Evolutionary conservation across 2,888 invertebrate species (phyloP), one percentile per base, ranked within the genome.

Genomic region (Nymphalis c-album): DNA sequence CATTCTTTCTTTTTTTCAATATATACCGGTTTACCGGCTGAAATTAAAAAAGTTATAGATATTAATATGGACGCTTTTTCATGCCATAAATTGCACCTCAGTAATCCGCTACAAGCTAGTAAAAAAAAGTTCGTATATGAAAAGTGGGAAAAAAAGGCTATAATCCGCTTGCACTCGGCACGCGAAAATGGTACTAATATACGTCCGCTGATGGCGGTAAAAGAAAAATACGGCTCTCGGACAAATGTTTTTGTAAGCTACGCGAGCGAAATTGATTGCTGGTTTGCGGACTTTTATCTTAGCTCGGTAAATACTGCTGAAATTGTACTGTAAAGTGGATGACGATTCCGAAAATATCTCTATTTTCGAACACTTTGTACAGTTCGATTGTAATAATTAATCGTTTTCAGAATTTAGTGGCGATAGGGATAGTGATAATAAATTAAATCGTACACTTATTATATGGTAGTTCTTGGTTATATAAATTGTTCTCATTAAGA

Each of bases 181-280:
- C 69, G 66, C 63, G 69, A 70, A 66, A 59, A 73, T 71, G 74
- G 74, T 74, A 73, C 70, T 74, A 78, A 80, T 77, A 81, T 76
- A 78, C 72, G 78, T 78, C 76, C 67, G 74, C 73, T 75, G 75
- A 77, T 74, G 75, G 74, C 76, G 74, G 76, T 67, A 68, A 72
- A 82, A 80, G 76, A 77, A 83, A 83, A 82, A 83, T 79, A 77
- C 76, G 77, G 74, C 77, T 76, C 77, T 76, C 73, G 74, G 75
- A 78, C 78, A 80, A 84, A 84, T 83, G 82, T 84, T 83, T 83
- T 80, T 79, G 79, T 79, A 79, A 73, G 71, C 70, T 72, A 68
- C 73, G 73, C 69, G 61, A 65, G 64, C 68, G 69, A 71, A 75
- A 75, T 75, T 75, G 73, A 76, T 75, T 73, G 74, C 71, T 58